Base-by-base conservation (phyloP, 2,113 vertebrate genomes). In the Circaetus gallicus region DNA sequence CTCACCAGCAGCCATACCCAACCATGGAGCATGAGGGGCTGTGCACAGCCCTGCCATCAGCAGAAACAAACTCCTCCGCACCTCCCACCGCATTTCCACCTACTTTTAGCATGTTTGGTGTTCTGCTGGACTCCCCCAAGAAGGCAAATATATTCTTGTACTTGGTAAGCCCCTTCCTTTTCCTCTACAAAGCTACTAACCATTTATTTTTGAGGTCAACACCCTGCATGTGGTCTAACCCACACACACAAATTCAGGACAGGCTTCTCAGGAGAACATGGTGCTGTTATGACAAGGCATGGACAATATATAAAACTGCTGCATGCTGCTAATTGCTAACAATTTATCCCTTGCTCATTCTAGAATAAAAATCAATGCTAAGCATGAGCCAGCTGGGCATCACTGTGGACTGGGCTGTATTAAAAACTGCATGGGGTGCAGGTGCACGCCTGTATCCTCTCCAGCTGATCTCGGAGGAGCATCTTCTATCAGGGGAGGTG, bases 1-100 rank as follows among this genome's bases (percentile, higher is more conserved):
- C 3, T 4, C 61, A 10, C 16, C 3, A 0, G 2, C 40, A 26
- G 21, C 74, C 2, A 1, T 0, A 5, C 4, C 63, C 4, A 5
- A 13, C 32, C 26, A 16, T 0, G 0, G 21, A 21, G 43, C 24
- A 13, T 43, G 69, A 49, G 47, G 58, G 17, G 66, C 72, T 31
- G 28, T 26, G 26, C 61, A 70, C 47, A 89, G 56, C 45, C 43
- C 66, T 67, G 61, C 69, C 20, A 20, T 2, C 53, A 12, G 73
- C 65, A 73, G 45, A 26, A 52, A 66, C 1, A 2, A 73, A 40
- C 61, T 28, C 49, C 55, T 29, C 80, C 36, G 14, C 21, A 16
- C 24, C 67, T 80, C 56, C 59, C 50, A 24, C 25, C 7, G 1
- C 40, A 3, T 2, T 16, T 15, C 53, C 63, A 63, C 14, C 36